Conservation (phyloP, 2,797 vertebrate species). For the Harpagifer antarcticus region DNA sequence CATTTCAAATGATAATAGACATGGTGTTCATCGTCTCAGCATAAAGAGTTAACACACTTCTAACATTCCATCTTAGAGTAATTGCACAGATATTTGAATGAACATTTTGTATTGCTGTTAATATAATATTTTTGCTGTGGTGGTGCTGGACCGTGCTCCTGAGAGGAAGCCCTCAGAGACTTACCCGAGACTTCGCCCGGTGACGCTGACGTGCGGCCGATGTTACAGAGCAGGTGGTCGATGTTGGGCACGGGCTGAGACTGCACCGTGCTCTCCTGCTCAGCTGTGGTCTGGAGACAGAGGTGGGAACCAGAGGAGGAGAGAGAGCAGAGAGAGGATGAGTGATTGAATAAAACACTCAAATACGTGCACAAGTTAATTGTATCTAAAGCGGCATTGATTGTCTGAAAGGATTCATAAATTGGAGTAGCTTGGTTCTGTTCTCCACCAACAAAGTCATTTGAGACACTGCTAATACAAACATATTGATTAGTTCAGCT, state of each 20-base stretch:
- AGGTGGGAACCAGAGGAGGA: conserved; percentile 20
- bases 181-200: conserved; percentile 99
- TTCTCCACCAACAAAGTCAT: not conserved
- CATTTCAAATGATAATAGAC: conserved; percentile 56
- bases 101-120: conserved; percentile 18
- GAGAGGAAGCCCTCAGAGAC: conserved; percentile 66
- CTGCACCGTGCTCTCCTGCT: conserved; percentile 95
- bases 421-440: not conserved
- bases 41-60: conserved; percentile 43
- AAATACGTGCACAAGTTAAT: not conserved
- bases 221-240: conserved; percentile 99
- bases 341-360: not conserved
- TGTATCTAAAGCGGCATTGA: conserved; percentile 5
- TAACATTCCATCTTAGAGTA: conserved; percentile 32
- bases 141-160: conserved; percentile 1
- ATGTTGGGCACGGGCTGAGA: conserved; percentile 99
- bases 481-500: not conserved
- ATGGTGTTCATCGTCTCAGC: conserved; percentile 50
- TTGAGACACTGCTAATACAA: not conserved
- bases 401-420: not conserved
- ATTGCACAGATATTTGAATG: conserved; percentile 25
- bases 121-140: conserved; percentile 27
- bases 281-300: conserved; percentile 90
- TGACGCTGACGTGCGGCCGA: conserved; percentile 91
- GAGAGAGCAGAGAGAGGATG: not conserved